These are phyloP conservation scores for Eurystomus gularis DNA, from an alignment of 2,113 vertebrate genomes.

Conservation along the genomic window DNA sequence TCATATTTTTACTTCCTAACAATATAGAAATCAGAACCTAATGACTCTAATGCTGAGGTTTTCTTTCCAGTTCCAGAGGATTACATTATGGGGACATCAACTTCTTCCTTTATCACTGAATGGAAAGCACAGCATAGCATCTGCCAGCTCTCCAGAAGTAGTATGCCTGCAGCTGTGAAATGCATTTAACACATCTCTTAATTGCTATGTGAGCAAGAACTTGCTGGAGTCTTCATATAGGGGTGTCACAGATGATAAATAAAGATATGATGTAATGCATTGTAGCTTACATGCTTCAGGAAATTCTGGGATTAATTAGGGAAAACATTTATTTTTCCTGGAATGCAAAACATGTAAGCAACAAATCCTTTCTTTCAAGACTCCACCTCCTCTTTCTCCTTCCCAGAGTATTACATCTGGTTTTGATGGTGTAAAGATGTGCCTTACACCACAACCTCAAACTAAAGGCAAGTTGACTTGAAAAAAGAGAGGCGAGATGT, in stretches of 20 bases:
- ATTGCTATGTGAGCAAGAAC: not conserved
- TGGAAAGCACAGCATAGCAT: not conserved
- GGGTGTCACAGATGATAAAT: not conserved
- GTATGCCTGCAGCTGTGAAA: conserved; percentile 34
- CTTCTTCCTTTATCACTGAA: conserved; percentile 50
- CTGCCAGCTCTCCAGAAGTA: not conserved
- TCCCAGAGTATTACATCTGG: not conserved
- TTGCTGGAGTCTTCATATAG: conserved; percentile 24
- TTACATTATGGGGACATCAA: not conserved
- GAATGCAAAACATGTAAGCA: conserved; percentile 57
- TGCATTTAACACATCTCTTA: conserved; percentile 1
- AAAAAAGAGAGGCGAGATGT: not conserved
- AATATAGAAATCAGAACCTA: conserved; percentile 75
- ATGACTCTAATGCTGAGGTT: conserved; percentile 3
- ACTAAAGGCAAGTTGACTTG: not conserved
- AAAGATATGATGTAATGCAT: conserved; percentile 39
- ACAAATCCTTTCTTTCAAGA: not conserved
- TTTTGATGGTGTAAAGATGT: not conserved
- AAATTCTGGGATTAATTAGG: conserved; percentile 48
- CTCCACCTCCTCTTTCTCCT: conserved; percentile 1
- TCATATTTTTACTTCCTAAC: conserved; percentile 73
- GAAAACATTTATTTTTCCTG: conserved; percentile 56
- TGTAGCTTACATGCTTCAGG: conserved; percentile 32
- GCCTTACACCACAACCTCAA: not conserved
- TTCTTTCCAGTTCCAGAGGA: conserved; percentile 37